A percentile compares a stretch with the other conserved stretches of the same genome.
Conservation (phyloP, 2,888 invertebrate species). For the Tipula unca region DNA sequence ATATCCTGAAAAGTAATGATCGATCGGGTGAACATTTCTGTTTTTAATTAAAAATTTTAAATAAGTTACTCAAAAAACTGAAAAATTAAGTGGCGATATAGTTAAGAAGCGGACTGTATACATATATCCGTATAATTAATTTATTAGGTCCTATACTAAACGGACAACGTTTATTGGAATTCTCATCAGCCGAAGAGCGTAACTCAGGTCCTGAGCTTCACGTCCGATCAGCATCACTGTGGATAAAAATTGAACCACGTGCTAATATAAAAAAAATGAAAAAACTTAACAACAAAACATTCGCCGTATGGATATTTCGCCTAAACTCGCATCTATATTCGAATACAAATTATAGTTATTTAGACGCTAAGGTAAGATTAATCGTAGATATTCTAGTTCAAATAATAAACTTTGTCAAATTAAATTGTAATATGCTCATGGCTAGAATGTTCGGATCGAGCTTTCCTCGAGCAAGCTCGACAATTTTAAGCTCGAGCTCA, state of each 20-base stretch:
- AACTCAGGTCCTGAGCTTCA: slow-evolving; percentile 48
- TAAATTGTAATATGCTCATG: too few relatives aligned
- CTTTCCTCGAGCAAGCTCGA: too few relatives aligned
- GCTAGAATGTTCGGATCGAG: too few relatives aligned
- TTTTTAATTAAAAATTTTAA: too few relatives aligned
- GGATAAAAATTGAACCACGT: slow-evolving; percentile 48
- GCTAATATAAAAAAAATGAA: slow-evolving; percentile 19
- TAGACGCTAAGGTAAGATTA: slow-evolving; percentile 53
- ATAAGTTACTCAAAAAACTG: too few relatives aligned
- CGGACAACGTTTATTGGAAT: slow-evolving; percentile 77
- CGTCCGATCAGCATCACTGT: slow-evolving; percentile 70
- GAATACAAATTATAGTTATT: slow-evolving; percentile 51
- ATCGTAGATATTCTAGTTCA: slow-evolving; percentile 20
- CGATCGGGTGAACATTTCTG: too few relatives aligned
- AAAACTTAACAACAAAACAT: slow-evolving; percentile 36
- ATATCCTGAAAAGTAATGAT: too few relatives aligned
- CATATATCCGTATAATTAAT: too few relatives aligned
- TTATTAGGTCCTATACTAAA: slow-evolving; percentile 66
- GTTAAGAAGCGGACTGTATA: too few relatives aligned
- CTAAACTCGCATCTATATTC: slow-evolving; percentile 45
- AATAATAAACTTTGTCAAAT: not conserved
- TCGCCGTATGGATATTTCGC: slow-evolving; percentile 65
- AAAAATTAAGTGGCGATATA: too few relatives aligned
- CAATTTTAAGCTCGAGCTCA: too few relatives aligned
- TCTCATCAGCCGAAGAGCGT: slow-evolving; percentile 59